These are phyloP conservation scores for Australoheros scitulus DNA, from an alignment of 2,113 vertebrate species.

Conservation along the genomic window DNA sequence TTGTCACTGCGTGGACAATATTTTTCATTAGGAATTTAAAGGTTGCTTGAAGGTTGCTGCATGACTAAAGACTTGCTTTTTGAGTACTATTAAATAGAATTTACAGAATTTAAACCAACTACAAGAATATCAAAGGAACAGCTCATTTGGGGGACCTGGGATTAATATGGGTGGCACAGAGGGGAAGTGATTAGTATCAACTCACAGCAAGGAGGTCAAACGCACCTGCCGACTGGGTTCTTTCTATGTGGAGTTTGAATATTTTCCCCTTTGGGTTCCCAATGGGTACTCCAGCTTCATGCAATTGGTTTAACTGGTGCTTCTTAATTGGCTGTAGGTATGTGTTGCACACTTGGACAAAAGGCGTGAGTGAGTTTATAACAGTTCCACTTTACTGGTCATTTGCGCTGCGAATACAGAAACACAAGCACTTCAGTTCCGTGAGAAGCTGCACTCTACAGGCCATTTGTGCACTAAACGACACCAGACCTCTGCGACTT, in stretches of 20 bases:
- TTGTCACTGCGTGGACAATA: neutral
- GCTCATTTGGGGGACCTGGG: neutral
- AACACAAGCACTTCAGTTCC: no score
- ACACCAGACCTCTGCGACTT: no score
- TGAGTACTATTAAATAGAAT: neutral
- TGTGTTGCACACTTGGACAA: no score
- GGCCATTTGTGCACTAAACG: no score
- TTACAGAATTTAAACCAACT: neutral
- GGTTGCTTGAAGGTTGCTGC: neutral
- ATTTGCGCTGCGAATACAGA: no score
- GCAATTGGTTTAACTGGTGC: neutral
- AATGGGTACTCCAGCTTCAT: neutral
- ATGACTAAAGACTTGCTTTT: neutral
- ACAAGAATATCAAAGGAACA: neutral
- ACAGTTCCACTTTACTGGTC: no score
- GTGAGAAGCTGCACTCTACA: no score
- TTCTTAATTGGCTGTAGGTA: neutral
- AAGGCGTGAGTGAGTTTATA: no score
- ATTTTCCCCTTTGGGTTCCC: neutral
- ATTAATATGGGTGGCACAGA: neutral
- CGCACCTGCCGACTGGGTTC: no score
- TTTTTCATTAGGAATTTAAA: neutral
- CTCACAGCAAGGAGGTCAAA: neutral
- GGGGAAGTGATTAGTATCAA: neutral
- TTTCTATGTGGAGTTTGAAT: no score